Percentiles rank a stretch among this genome's conserved stretches.
Conservation (phyloP, 2,113 vertebrate species). For the Mobula hypostoma region DNA sequence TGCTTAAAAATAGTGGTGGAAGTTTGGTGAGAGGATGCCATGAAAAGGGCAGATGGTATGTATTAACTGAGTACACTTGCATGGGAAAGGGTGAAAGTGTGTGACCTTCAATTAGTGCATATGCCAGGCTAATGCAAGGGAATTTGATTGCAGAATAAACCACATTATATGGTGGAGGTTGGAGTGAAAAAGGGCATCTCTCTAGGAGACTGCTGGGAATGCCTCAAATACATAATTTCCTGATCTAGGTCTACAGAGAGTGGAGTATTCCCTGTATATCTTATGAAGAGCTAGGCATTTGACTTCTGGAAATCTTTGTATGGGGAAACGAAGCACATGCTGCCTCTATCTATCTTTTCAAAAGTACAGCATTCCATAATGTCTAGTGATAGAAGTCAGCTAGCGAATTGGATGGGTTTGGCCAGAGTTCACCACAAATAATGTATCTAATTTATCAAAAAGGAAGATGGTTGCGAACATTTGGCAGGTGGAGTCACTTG, state of each 20-base stretch:
- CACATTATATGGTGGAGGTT: not conserved
- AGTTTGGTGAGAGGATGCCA: no score
- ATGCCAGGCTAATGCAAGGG: not conserved
- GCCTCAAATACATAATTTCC: not conserved
- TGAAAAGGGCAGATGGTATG: not conserved
- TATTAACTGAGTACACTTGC: not conserved
- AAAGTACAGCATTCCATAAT: not conserved
- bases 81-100: not conserved
- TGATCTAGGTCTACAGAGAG: not conserved
- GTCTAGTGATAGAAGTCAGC: no score
- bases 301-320: not conserved
- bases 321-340: not conserved
- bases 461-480: no score
- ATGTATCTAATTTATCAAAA: no score
- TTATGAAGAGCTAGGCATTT: not conserved
- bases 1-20: no score
- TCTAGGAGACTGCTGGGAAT: no score
- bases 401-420: no score
- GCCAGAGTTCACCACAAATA: no score
- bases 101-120: not conserved
- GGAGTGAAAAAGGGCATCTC: not conserved
- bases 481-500: no score
- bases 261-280: not conserved
- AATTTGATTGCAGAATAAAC: not conserved
- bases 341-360: not conserved